Evolutionary conservation across 1,140 invertebrate species (phyloP).

Genomic region (Drosophila elegans): DNA sequence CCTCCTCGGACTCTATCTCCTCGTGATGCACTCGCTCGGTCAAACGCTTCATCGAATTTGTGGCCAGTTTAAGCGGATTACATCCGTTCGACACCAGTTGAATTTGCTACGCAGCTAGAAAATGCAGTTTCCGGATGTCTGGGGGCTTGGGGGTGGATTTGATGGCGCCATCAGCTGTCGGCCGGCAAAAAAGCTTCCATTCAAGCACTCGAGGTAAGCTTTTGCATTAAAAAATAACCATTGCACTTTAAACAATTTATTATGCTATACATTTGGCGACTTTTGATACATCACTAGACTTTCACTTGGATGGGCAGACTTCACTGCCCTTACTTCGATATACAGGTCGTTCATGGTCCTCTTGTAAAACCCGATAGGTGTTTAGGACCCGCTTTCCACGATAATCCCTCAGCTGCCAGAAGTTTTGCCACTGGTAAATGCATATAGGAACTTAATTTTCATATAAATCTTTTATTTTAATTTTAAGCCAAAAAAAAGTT

Average conservation of each 20-base stretch:
- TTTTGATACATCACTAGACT: neutral
- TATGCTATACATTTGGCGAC: neutral
- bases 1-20: slow-evolving; percentile 44
- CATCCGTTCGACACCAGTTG: slow-evolving; percentile 53
- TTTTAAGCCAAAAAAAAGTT: too few species aligned
- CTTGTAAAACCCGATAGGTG: slow-evolving; percentile 85
- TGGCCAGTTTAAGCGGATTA: neutral
- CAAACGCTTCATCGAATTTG: slow-evolving; percentile 30
- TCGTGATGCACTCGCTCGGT: slow-evolving; percentile 56
- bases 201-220: slow-evolving; percentile 21
- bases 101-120: slow-evolving; percentile 33
- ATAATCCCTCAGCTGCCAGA: slow-evolving; percentile 86
- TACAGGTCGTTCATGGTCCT: slow-evolving; percentile 13
- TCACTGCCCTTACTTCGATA: slow-evolving; percentile 23
- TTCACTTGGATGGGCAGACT: too few species aligned
- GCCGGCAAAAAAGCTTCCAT: slow-evolving; percentile 30
- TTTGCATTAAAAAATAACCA: slow-evolving; percentile 16
- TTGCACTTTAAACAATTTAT: slow-evolving; percentile 23
- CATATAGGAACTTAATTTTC: too few species aligned
- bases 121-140: slow-evolving; percentile 33
- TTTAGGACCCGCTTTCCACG: slow-evolving; percentile 85
- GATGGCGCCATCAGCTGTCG: slow-evolving; percentile 25
- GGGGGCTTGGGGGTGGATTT: slow-evolving; percentile 10
- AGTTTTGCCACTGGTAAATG: slow-evolving; percentile 87
- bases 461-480: too few species aligned